Evolutionary conservation across 2,888 invertebrate species (phyloP), one percentile per base, ranked within the genome.

Genomic region (Cryptus viduatorius): DNA sequence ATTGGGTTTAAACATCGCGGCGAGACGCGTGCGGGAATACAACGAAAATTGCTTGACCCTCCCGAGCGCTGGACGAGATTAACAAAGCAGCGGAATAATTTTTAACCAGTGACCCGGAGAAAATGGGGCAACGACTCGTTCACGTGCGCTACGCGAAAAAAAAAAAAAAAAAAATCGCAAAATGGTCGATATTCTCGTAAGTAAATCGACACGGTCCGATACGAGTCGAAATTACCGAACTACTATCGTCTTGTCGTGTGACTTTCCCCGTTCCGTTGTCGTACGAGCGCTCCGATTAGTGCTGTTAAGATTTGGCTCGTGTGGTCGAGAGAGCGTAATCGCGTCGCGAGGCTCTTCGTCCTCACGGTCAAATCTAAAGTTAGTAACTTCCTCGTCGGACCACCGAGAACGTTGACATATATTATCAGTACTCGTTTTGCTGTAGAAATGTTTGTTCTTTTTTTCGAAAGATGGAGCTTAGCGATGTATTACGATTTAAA

Each of bases 291-390:
- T 29, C 19, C 64, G 44, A 53, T 56, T 42, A 46, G 46, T 61
- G 24, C 48, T 56, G 16, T 73, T 48, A 12, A 83, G 53, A 56
- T 56, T 82, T 85, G 86, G 83, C 86, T 81, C 72, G 77, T 10
- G 53, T 10, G 53, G 24, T 46, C 69, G 67, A 56, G 42, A 65
- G 69, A 83, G 79, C 44, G 80, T 59, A 65, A 78, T 73, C 64
- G 24, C 56, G 42, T 56, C 56, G 42, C 64, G 61, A 64, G 68
- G 72, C 73, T 75, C 69, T 29, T 59, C 69, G 82, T 71, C 78
- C 78, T 82, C 82, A 79, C 84, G 83, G 86, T 83, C 88, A 85
- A 87, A 84, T 87, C 88, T 87, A 88, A 87, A 87, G 84, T 87
- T 88, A 88, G 87, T 79, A 73, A 83, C 75, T 82, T 86, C 86